These are phyloP conservation scores for Sympetrum striolatum DNA, from an alignment of 2,888 invertebrate genomes.

Conservation along the genomic window DNA sequence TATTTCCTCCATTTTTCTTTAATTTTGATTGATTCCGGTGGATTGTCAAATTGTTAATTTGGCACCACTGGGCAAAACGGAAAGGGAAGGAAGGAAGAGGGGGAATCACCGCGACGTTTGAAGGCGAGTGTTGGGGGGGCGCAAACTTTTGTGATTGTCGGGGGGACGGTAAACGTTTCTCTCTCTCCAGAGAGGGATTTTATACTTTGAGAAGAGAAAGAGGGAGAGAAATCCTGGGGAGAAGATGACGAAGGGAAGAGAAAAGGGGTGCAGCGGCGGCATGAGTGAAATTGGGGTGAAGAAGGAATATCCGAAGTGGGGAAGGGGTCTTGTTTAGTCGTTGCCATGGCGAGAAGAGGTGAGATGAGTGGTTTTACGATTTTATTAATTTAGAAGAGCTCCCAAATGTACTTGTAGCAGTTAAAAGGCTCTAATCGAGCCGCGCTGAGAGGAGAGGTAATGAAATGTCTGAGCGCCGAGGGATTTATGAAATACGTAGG, in stretches of 20 bases:
- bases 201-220: not conserved
- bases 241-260: not conserved
- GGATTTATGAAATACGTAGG: not conserved
- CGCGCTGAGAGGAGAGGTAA: conserved; percentile 5
- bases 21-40: no score
- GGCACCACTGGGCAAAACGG: not conserved
- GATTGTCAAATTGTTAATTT: no score
- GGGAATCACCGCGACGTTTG: not conserved
- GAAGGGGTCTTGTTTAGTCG: not conserved
- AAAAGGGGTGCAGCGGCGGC: not conserved
- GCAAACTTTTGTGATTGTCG: conserved; percentile 8
- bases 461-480: not conserved
- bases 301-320: not conserved
- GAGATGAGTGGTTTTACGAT: not conserved
- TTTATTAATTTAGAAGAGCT: conserved; percentile 19
- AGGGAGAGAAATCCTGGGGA: not conserved
- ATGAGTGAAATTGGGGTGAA: not conserved
- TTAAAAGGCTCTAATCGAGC: conserved; percentile 15
- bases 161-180: conserved; percentile 24
- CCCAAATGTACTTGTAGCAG: not conserved
- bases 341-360: not conserved
- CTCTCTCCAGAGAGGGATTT: not conserved
- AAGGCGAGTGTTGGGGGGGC: not conserved
- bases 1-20: no score
- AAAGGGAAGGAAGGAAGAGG: not conserved